These are phyloP conservation scores for Heteromurus nitidus DNA, from an alignment of 2,888 invertebrate species.

Conservation along the genomic window DNA sequence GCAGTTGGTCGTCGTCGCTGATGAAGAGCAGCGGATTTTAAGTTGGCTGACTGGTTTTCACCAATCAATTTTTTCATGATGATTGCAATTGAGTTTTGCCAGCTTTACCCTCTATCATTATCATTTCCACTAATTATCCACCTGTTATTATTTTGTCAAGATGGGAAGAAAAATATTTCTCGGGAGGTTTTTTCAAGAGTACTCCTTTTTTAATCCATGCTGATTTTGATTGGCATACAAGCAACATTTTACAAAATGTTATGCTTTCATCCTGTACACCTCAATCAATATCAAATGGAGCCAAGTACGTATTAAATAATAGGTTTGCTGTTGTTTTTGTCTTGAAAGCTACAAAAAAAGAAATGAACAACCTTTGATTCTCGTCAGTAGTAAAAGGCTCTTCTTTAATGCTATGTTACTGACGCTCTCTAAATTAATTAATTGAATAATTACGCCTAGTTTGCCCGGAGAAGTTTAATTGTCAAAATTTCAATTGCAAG, in stretches of 20 bases:
- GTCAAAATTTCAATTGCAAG: no score
- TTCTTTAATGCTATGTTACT: no score
- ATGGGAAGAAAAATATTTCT: slow-evolving; percentile 41
- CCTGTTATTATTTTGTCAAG: slow-evolving; percentile 56
- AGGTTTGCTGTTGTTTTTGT: no score
- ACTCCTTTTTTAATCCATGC: neutral
- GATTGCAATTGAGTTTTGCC: slow-evolving; percentile 21
- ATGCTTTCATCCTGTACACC: no score
- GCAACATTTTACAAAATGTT: no score
- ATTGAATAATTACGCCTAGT: slow-evolving; percentile 39
- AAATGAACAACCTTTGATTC: no score
- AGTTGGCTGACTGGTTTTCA: slow-evolving; percentile 48
- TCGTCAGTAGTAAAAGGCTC: neutral
- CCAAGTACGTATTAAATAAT: no score
- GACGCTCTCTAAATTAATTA: slow-evolving; percentile 38
- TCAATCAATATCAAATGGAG: no score
- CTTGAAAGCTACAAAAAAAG: no score
- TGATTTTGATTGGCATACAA: neutral
- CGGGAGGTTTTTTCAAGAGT: slow-evolving; percentile 11
- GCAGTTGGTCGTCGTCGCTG: no score
- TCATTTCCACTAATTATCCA: slow-evolving; percentile 18
- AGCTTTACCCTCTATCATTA: slow-evolving; percentile 41
- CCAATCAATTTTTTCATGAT: slow-evolving; percentile 12
- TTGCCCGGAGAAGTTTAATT: neutral
- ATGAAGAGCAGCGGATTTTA: slow-evolving; percentile 34